Evolutionary conservation across 2,888 invertebrate genomes (phyloP), one percentile per base, ranked within the genome.

Genomic region (Lepidochitona cinerea): DNA sequence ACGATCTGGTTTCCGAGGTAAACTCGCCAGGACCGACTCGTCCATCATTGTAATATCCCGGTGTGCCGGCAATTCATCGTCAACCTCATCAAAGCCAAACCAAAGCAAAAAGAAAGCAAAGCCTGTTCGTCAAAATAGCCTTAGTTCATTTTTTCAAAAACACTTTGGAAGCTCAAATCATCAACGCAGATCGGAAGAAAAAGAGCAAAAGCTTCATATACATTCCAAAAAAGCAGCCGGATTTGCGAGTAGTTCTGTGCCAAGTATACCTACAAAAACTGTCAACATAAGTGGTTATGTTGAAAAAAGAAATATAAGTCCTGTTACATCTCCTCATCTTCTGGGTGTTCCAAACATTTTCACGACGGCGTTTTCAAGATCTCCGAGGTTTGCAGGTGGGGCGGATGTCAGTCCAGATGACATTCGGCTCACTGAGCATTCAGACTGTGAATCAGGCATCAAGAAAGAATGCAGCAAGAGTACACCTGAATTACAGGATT

Each of bases 341-440:
- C 74, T 81, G 5, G 78, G 72, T 65, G 76, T 80, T 9, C 80
- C 80, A 6, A 77, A 80, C 49, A 76, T 83, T 12, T 83, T 83
- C 37, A 83, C 82, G 1, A 83, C 83, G 4, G 82, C 83, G 7
- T 82, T 79, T 37, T 82, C 83, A 4, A 79, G 79, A 68, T 83
- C 83, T 1, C 68, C 59, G 1, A 23, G 67, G 23, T 23, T 35
- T 33, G 52, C 2, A 4, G 35, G 64, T 32, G 9, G 41, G 29
- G 64, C 59, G 14, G 32, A 37, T 0, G 37, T 72, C 65, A 78
- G 78, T 72, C 75, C 67, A 5, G 72, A 76, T 37, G 74, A 74
- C 70, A 37, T 78, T 37, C 68, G 73, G 33, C 75, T 59, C 23
- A 59, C 59, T 18, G 59, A 59, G 29, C 59, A 18, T 14, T 1